Base-by-base conservation (phyloP, 2,888 invertebrate species). In the Cerastis rubricosa region DNA sequence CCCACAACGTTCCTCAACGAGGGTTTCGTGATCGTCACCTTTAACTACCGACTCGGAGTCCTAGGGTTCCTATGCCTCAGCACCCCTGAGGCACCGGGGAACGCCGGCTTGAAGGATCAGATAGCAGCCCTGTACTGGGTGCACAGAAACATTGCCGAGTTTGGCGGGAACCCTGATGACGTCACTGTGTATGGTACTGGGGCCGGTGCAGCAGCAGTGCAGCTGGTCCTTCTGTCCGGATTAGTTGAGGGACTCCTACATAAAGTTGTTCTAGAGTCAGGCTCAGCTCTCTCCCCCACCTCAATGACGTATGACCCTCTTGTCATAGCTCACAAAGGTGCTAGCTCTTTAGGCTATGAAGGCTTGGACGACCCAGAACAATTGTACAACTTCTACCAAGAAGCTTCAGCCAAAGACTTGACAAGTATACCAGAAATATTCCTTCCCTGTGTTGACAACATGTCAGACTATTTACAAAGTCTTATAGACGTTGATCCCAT, bases 31-130 rank as follows among this genome's bases (percentile, higher is more conserved):
- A 85, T 95, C 25, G 94, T 96, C 3, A 95, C 95, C 2, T 93
- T 96, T 63, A 96, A 96, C 86, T 95, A 95, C 80, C 93, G 96
- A 1, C 89, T 96, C 1, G 95, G 97, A 25, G 90, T 92, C 2
- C 88, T 96, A 0, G 97, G 97, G 8, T 97, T 97, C 87, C 90
- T 97, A 1, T 95, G 95, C 75, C 91, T 96, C 0, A 92, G 92
- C 22, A 91, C 90, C 5, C 82, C 88, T 0, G 93, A 91, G 2
- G 93, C 92, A 0, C 92, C 95, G 0, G 97, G 96, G 3, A 97
- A 97, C 75, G 94, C 93, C 2, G 97, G 96, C 1, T 82, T 97
- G 22, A 96, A 96, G 77, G 97, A 97, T 85, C 95, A 95, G 83
- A 90, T 96, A 40, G 94, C 95, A 0, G 96, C 95, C 0, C 85